Percentiles rank a stretch among this genome's conserved stretches.
Conservation (phyloP, 2,113 vertebrate genomes). For the Ptychochromis oligacanthus region DNA sequence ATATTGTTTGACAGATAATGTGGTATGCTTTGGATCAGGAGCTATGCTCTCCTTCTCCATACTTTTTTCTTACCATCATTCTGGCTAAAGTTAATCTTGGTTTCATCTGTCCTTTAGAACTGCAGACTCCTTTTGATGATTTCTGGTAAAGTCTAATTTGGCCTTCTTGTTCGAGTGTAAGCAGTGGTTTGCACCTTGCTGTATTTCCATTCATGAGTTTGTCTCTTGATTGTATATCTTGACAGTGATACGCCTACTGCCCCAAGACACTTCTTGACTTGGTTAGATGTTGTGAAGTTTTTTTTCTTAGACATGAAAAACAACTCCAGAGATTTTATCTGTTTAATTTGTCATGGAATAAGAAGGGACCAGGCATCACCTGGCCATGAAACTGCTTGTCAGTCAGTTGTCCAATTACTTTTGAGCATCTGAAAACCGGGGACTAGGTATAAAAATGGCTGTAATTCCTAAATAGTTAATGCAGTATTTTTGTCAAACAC, state of each 20-base stretch:
- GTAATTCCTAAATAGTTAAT: neutral
- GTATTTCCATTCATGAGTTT: neutral
- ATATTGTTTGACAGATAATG: too few species aligned
- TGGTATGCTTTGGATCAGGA: too few species aligned
- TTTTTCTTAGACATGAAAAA: neutral
- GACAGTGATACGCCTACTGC: neutral
- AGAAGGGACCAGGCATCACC: too few species aligned
- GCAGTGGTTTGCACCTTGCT: neutral
- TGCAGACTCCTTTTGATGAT: too few species aligned
- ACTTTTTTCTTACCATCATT: neutral
- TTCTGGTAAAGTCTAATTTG: neutral
- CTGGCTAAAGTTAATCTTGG: neutral
- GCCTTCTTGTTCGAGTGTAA: neutral
- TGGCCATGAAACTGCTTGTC: too few species aligned
- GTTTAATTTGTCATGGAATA: too few species aligned
- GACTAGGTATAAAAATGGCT: neutral
- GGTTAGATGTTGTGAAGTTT: neutral
- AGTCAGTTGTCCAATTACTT: too few species aligned
- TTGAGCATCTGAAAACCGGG: neutral
- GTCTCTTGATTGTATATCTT: neutral
- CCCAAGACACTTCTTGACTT: neutral
- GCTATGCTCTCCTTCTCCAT: neutral
- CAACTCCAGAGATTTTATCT: too few species aligned
- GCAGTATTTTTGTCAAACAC: too few species aligned
- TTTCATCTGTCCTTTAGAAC: neutral